These are phyloP conservation scores for Medauroidea extradentata DNA, from an alignment of 1,140 invertebrate species.

Conservation along the genomic window DNA sequence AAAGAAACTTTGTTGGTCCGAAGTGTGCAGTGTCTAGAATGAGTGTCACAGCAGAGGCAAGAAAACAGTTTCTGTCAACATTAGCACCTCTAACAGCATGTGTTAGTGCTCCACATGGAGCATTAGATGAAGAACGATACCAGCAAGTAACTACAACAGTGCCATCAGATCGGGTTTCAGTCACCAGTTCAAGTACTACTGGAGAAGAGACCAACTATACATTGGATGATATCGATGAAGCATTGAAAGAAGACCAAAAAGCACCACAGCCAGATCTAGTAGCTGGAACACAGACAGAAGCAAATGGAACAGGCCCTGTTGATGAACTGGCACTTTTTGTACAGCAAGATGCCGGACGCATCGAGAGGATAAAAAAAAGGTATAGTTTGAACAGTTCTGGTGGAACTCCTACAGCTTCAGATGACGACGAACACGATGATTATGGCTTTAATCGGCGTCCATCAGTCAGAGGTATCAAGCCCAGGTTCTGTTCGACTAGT, in stretches of 20 bases:
- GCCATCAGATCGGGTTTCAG: constrained; percentile 43
- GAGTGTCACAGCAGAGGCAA: constrained; percentile 44
- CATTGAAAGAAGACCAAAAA: constrained; percentile 46
- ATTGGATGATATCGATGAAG: constrained; percentile 62
- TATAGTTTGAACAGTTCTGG: constrained; percentile 41
- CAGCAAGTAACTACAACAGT: background rate
- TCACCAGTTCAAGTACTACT: constrained; percentile 28
- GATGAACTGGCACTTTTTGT: constrained; percentile 81
- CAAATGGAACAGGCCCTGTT: background rate
- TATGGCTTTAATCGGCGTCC: constrained; percentile 85
- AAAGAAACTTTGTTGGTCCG: constrained; percentile 9
- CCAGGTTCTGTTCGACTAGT: constrained; percentile 68
- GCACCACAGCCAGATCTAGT: constrained; percentile 66
- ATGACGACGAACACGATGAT: constrained; percentile 79
- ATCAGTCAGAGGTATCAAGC: constrained; percentile 71
- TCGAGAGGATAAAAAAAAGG: constrained; percentile 72
- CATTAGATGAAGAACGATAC: constrained; percentile 44
- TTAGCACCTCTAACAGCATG: constrained; percentile 69
- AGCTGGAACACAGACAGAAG: constrained; percentile 56
- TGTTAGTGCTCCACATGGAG: constrained; percentile 45
- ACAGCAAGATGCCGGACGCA: constrained; percentile 72
- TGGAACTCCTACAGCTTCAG: constrained; percentile 33
- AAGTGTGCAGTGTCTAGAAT: constrained; percentile 14
- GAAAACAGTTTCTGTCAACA: constrained; percentile 69
- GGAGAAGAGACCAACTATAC: constrained; percentile 48